Percentiles rank a stretch among this genome's conserved stretches.
Evolutionary conservation across 2,113 vertebrate genomes (phyloP).

Genomic region (Petaurus breviceps): DNA sequence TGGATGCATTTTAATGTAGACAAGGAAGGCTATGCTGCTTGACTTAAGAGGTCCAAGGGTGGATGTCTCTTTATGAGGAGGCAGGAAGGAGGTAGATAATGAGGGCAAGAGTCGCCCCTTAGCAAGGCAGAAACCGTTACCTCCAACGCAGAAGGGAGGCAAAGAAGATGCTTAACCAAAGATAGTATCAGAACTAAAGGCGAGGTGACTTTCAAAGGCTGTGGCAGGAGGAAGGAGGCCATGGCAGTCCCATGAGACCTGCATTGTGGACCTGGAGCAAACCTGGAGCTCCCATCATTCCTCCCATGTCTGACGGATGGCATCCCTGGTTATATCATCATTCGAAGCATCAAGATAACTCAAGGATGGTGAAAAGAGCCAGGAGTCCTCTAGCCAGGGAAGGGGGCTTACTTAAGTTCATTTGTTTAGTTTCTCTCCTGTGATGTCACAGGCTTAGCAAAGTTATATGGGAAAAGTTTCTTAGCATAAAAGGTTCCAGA

Average conservation of each 20-base stretch:
- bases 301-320: background rate
- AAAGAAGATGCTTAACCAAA: too few relatives aligned
- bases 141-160: too few relatives aligned
- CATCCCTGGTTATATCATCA: background rate
- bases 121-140: too few relatives aligned
- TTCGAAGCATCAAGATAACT: background rate
- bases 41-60: background rate
- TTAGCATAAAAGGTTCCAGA: background rate
- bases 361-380: background rate
- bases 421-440: background rate
- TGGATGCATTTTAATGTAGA: background rate
- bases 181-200: too few relatives aligned
- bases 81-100: background rate
- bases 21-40: background rate
- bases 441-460: background rate
- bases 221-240: too few relatives aligned
- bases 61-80: background rate
- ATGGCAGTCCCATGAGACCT: background rate
- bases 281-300: background rate
- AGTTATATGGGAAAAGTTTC: background rate
- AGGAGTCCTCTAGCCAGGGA: too few relatives aligned
- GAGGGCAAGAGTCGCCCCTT: too few relatives aligned
- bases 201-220: too few relatives aligned
- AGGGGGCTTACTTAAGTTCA: background rate
- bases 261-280: too few relatives aligned